A percentile compares a stretch with the other conserved stretches of the same genome.
Conservation (phyloP, 2,797 vertebrate species). For the Aphelocoma californica region DNA sequence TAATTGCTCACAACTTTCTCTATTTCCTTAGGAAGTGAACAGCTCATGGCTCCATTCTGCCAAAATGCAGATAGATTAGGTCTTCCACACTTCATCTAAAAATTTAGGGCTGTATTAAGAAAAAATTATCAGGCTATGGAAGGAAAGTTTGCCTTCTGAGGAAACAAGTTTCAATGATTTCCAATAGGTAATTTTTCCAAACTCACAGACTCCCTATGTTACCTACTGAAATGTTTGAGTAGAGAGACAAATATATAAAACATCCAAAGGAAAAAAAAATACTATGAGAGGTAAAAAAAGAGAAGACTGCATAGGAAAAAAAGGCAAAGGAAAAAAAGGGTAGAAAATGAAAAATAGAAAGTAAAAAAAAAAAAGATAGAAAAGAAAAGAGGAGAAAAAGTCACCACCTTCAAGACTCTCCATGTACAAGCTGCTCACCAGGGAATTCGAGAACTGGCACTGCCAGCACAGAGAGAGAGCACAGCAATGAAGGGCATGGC, state of each 20-base stretch:
- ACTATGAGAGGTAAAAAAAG: not conserved
- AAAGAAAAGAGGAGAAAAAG: not conserved
- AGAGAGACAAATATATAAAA: not conserved
- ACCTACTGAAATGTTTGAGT: not conserved
- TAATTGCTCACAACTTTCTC: not conserved
- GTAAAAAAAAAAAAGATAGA: accelerated
- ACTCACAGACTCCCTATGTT: not conserved
- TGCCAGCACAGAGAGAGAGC: not conserved
- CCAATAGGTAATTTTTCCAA: not conserved
- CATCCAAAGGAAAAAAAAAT: accelerated
- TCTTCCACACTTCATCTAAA: not conserved
- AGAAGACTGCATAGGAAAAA: not conserved
- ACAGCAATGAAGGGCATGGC: not conserved
- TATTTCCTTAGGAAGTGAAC: not conserved
- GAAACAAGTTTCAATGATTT: not conserved
- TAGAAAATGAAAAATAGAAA: not conserved
- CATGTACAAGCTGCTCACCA: not conserved
- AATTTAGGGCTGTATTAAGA: not conserved
- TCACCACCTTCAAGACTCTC: not conserved
- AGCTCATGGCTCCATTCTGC: not conserved
- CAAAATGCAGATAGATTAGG: not conserved
- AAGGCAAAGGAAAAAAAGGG: not conserved
- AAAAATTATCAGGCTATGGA: not conserved
- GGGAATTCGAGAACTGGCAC: accelerated
- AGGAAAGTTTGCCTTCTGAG: not conserved